Evolutionary conservation across 2,113 vertebrate genomes (phyloP), one percentile per base, ranked within the genome.

Genomic region (Alligator sinensis): DNA sequence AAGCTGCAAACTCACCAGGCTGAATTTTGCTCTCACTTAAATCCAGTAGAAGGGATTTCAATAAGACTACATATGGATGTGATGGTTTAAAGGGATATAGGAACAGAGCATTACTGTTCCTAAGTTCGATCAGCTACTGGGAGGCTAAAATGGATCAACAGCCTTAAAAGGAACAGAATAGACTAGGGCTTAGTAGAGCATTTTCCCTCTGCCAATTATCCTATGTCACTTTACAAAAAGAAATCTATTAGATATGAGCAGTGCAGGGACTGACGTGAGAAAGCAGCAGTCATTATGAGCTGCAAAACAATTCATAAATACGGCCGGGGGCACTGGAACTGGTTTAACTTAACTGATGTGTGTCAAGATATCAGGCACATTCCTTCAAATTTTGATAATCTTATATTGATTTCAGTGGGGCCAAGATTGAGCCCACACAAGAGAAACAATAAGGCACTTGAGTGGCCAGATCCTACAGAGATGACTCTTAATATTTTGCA

Each of bases 281-380:
- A 91, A 96, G 95, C 95, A 75, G 82, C 59, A 86, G 93, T 68
- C 70, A 75, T 76, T 28, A 86, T 94, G 95, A 96, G 83, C 85
- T 89, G 92, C 93, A 92, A 93, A 68, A 96, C 95, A 96, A 96
- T 96, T 93, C 96, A 95, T 80, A 82, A 77, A 92, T 76, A 85
- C 77, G 81, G 66, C 79, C 84, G 2, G 62, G 80, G 90, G 79
- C 47, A 17, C 80, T 64, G 87, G 7, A 64, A 30, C 2, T 14
- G 94, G 55, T 94, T 95, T 96, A 47, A 78, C 96, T 97, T 87
- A 92, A 55, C 66, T 66, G 80, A 54, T 55, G 19, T 0, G 47
- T 96, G 96, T 94, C 95, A 91, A 89, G n/a, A 91, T 86, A 91
- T 66, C 93, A 95, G 64, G 85, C 89, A 25, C 47, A n/a, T 27